A percentile compares a stretch with the other conserved stretches of the same genome.
phyloP scores from a whole-genome alignment of 2,888 invertebrate genomes.

The Epinotia ramella region DNA sequence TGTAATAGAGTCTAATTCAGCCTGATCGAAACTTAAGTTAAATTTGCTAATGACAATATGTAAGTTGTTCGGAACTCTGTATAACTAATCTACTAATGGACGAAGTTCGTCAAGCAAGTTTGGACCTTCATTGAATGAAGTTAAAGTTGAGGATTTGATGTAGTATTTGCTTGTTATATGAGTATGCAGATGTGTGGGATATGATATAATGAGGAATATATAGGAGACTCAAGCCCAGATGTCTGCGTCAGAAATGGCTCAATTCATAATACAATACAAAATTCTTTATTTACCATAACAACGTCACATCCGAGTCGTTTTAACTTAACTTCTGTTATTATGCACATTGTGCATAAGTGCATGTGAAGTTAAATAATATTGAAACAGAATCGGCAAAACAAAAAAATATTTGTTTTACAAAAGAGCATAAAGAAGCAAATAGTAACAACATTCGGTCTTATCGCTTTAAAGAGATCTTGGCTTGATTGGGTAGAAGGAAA shows the following conservation, averaged over 20 bases:
- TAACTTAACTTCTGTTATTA: no score
- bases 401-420: no score
- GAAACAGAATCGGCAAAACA: no score
- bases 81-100: slow-evolving; percentile 76
- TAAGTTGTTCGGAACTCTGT: slow-evolving; percentile 61
- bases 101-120: slow-evolving; percentile 48
- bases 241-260: not conserved
- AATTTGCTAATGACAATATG: slow-evolving; percentile 59
- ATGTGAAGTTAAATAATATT: no score
- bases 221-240: not conserved
- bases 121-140: slow-evolving; percentile 58
- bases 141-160: slow-evolving; percentile 53
- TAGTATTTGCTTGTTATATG: not conserved
- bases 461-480: no score
- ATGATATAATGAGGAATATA: slow-evolving; percentile 9
- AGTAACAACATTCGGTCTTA: no score
- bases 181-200: slow-evolving; percentile 19
- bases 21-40: not conserved
- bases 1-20: not conserved
- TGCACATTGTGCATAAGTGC: no score
- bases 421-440: no score
- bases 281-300: no score
- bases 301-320: no score
- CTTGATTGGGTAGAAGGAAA: no score
- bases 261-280: not conserved